A percentile compares a stretch with the other conserved stretches of the same genome.
phyloP scores from a whole-genome alignment of 2,797 vertebrate genomes.

The Hylomyscus alleni region DNA sequence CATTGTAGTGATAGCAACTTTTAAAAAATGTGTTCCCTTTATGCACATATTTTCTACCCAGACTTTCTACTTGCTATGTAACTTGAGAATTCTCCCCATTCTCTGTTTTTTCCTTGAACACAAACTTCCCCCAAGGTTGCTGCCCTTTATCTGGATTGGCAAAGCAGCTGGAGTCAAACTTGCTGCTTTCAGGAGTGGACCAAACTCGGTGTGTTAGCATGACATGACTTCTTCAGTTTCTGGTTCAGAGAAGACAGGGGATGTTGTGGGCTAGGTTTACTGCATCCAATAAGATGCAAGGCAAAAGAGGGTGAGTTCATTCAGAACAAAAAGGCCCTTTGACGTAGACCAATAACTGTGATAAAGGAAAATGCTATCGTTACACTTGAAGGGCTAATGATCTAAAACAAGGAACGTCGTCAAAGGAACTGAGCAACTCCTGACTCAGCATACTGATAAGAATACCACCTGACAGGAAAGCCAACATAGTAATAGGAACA shows the following conservation, averaged over 20 bases:
- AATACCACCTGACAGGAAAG: not conserved
- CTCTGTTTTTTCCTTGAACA: not conserved
- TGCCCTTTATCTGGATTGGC: not conserved
- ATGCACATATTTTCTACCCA: not conserved
- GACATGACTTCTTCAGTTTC: not conserved
- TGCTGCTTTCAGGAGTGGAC: not conserved
- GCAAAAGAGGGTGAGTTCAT: not conserved
- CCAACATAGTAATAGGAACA: not conserved
- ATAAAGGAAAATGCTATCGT: constrained; percentile 12
- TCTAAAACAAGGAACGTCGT: not conserved
- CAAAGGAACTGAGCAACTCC: not conserved
- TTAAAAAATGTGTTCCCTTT: not conserved
- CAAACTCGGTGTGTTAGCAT: not conserved
- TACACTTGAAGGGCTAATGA: too few species aligned
- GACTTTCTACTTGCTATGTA: not conserved
- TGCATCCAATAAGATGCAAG: not conserved
- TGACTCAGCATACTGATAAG: not conserved
- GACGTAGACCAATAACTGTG: not conserved
- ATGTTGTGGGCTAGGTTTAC: not conserved
- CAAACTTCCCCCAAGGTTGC: not conserved
- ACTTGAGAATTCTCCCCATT: not conserved
- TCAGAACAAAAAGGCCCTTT: not conserved
- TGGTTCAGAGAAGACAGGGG: not conserved
- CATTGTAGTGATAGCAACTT: constrained; percentile 14
- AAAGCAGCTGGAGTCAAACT: not conserved